Conservation (phyloP, 2,888 invertebrate genomes). For the Gastracanthus pulcherrimus region DNA sequence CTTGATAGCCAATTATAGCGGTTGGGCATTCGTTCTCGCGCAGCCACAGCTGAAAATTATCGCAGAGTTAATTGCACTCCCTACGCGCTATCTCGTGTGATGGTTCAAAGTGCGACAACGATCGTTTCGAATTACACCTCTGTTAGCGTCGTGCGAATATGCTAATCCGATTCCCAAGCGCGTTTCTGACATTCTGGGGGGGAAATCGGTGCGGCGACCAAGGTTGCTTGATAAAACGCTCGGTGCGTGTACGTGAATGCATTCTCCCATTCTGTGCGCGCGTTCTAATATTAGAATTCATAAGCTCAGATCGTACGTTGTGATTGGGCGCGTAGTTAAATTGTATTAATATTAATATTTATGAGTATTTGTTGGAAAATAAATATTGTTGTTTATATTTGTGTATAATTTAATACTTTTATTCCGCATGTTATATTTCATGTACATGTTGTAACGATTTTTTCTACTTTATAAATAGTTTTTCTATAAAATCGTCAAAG, state of each 20-base stretch:
- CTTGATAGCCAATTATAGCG: neutral
- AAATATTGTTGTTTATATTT: too few species aligned
- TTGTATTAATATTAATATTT: too few species aligned
- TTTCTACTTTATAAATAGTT: too few species aligned
- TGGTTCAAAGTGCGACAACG: constrained; percentile 1
- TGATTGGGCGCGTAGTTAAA: too few species aligned
- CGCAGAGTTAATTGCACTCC: constrained; percentile 6
- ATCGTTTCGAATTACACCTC: constrained; percentile 21
- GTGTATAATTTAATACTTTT: too few species aligned
- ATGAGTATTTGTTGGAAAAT: too few species aligned
- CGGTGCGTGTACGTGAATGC: neutral
- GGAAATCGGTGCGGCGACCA: constrained; percentile 11
- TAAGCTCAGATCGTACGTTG: neutral
- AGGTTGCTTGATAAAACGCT: constrained; percentile 17
- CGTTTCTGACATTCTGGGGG: constrained; percentile 9
- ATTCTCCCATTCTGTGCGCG: neutral
- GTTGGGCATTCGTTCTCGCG: neutral
- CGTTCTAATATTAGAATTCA: neutral
- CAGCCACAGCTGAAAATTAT: neutral
- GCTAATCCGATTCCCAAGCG: constrained; percentile 35
- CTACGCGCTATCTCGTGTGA: neutral
- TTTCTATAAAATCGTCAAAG: too few species aligned
- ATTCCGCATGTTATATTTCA: too few species aligned
- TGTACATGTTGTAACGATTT: too few species aligned
- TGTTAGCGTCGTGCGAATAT: constrained; percentile 28